Evolutionary conservation across 2,797 vertebrate genomes (phyloP), one percentile per base, ranked within the genome.

Genomic region (Ambastaia sidthimunki): DNA sequence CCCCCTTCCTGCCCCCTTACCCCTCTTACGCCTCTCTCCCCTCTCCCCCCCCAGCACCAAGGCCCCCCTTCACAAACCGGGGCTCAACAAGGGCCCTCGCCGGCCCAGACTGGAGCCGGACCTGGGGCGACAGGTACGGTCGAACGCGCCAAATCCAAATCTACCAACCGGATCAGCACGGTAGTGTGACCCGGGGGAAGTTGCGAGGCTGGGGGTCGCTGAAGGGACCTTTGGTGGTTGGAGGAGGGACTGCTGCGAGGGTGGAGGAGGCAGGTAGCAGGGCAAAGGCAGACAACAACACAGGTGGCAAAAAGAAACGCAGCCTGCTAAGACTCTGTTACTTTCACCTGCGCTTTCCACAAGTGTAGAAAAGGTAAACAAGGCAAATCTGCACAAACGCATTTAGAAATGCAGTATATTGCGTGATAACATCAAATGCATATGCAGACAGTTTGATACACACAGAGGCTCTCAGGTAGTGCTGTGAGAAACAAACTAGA

Each of bases 151-250:
- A 97, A 97, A 88, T 91, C 94, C 74, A 97, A 97, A 71, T 94
- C 95, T 21, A 89, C 94, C 89, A 97, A 95, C 90, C 94, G 96
- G 90, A 97, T 97, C 93, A 97, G 96, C 91, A 97, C 96, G 4
- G 96, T 97, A 77, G 96, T 97, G 89, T 97, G 90, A 94, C 81
- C 80, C 67, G 48, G 59, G 74, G 68, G 10, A 79, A 81, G 74
- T 76, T 77, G 47, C 71, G 77, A 75, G 41, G 74, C 47, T 82
- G 68, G 85, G 69, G 83, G 44, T 83, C 82, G 16, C 78, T 78
- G 13, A 71, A 31, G 50, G 85, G 84, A 34, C 82, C 84, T 62
- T 71, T 86, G 10, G 78, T 84, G 76, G 75, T 86, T 5, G 85
- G 88, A 91, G 87, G 88, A 86, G 87, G 81, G 82, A 79, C 85